phyloP scores from a whole-genome alignment of 1,140 invertebrate species.

The Formica exsecta region DNA sequence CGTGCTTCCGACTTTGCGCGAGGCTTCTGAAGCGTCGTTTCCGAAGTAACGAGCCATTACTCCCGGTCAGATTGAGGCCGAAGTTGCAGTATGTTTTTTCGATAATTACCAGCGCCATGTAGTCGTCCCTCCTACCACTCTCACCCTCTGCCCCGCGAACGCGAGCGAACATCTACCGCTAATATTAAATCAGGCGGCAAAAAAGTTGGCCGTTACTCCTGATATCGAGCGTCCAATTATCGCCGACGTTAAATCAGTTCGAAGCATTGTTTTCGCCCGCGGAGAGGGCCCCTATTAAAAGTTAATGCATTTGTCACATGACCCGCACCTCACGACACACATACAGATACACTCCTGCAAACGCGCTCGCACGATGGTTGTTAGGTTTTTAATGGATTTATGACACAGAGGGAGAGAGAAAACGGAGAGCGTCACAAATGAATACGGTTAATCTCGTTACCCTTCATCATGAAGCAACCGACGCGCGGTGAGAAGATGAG shows the following conservation, averaged over 20 bases:
- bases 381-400: constrained; percentile 69
- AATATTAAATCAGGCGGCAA: constrained; percentile 58
- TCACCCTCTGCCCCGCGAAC: not conserved
- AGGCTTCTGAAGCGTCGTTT: constrained; percentile 50
- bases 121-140: not conserved
- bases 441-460: constrained; percentile 62
- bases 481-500: constrained; percentile 4
- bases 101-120: constrained; percentile 55
- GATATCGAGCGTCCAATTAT: constrained; percentile 63
- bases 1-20: constrained; percentile 32
- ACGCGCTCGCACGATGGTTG: not conserved
- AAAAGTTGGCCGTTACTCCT: constrained; percentile 61
- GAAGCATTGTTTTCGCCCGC: constrained; percentile 56
- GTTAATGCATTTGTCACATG: constrained; percentile 66
- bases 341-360: not conserved
- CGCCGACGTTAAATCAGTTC: constrained; percentile 62
- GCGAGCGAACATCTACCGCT: constrained; percentile 48
- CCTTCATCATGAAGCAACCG: constrained; percentile 55
- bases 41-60: constrained; percentile 59
- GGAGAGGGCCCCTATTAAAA: constrained; percentile 61
- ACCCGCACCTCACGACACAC: not conserved
- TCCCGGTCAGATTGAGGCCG: constrained; percentile 56
- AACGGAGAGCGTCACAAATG: constrained; percentile 38
- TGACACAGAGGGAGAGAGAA: constrained; percentile 32
- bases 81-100: constrained; percentile 64